phyloP scores from a whole-genome alignment of 1,140 invertebrate genomes.

The Brachionus rotundiformis region DNA sequence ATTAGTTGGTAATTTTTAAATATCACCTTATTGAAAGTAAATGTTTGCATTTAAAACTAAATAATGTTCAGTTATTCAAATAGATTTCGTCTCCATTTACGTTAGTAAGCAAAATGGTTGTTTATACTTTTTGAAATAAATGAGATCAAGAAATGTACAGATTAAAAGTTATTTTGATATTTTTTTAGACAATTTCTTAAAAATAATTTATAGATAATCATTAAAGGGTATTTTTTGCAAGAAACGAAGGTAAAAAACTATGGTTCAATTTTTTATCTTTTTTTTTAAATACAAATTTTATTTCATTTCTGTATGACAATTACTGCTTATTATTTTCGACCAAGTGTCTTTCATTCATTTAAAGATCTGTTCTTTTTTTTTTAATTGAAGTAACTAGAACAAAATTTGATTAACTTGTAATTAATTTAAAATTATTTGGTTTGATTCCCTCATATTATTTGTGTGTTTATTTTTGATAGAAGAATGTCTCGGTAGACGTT shows the following conservation, averaged over 20 bases:
- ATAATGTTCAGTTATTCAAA: background rate
- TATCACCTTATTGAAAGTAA: background rate
- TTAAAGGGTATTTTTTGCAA: too few relatives aligned
- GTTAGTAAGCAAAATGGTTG: too few relatives aligned
- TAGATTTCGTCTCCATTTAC: background rate
- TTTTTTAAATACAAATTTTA: too few relatives aligned
- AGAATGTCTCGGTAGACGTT: background rate
- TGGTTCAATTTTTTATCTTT: background rate
- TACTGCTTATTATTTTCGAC: too few relatives aligned
- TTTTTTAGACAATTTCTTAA: background rate
- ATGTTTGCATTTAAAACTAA: background rate
- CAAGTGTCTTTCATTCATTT: too few relatives aligned
- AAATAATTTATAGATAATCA: too few relatives aligned
- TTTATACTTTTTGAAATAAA: background rate
- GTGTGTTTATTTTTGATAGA: background rate
- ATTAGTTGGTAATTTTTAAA: background rate
- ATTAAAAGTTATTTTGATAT: background rate
- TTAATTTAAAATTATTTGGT: background rate
- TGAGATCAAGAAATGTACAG: background rate
- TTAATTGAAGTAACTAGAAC: background rate
- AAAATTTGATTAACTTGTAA: background rate
- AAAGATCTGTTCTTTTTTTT: background rate
- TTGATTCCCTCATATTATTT: background rate
- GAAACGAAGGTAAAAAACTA: background rate
- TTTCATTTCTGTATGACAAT: too few relatives aligned